Conservation (phyloP, 2,797 vertebrate genomes). For the Cossypha caffra region DNA sequence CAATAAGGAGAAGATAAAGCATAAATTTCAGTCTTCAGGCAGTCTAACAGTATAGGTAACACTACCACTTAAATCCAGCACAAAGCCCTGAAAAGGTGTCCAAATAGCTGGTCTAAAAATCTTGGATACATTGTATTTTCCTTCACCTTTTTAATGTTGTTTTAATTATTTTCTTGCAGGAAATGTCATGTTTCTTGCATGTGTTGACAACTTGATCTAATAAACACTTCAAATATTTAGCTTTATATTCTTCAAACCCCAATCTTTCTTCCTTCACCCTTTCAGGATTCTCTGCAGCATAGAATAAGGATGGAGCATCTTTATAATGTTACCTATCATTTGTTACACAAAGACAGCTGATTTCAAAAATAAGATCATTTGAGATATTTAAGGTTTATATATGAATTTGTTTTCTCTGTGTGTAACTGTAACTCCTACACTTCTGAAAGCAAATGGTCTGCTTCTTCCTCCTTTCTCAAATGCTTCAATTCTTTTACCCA, state of each 20-base stretch:
- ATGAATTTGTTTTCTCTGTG: not conserved
- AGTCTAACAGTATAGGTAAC: not conserved
- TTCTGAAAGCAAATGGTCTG: not conserved
- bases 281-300: not conserved
- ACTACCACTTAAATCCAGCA: not conserved
- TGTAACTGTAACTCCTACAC: not conserved
- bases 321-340: not conserved
- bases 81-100: not conserved
- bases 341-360: not conserved
- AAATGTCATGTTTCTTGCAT: not conserved
- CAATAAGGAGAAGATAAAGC: not conserved
- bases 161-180: not conserved
- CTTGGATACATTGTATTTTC: not conserved
- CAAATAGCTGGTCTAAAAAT: not conserved
- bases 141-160: not conserved
- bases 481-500: not conserved
- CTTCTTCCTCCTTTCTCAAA: not conserved
- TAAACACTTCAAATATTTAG: not conserved
- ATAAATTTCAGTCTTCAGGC: not conserved
- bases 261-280: not conserved
- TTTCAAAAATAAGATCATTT: not conserved
- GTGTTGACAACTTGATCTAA: not conserved
- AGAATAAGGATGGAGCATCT: not conserved
- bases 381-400: not conserved
- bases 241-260: not conserved